Conservation (phyloP, 2,113 vertebrate genomes). For the Nycticebus coucang region DNA sequence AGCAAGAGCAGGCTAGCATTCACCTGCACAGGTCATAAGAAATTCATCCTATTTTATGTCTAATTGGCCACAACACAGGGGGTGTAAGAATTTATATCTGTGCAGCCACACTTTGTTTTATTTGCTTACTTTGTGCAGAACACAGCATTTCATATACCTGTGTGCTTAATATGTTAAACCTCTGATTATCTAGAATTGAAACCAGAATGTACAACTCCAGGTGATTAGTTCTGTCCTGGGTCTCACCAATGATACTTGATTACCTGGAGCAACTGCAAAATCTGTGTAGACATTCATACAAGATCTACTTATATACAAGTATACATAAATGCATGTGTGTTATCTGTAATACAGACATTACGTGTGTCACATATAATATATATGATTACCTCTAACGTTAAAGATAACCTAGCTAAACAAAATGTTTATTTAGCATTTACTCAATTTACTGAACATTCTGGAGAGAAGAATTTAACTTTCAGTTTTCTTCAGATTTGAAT, state of each 20-base stretch:
- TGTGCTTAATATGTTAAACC: not conserved
- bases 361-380: not conserved
- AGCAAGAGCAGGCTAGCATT: slow-evolving; percentile 5
- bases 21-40: not conserved
- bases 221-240: not conserved
- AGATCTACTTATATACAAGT: not conserved
- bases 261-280: not conserved
- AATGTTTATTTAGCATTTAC: not conserved
- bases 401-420: slow-evolving; percentile 47
- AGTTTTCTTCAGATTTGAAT: slow-evolving; percentile 33
- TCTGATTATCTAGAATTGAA: slow-evolving; percentile 48
- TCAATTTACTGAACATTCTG: not conserved
- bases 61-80: not conserved
- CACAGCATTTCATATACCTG: not conserved
- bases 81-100: not conserved
- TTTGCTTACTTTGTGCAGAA: slow-evolving; percentile 23
- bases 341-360: not conserved
- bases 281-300: not conserved
- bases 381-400: not conserved
- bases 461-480: not conserved
- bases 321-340: not conserved
- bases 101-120: not conserved
- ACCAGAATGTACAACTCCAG: slow-evolving; percentile 32
- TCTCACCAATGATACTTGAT: not conserved
- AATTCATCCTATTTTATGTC: not conserved